Evolutionary conservation across 2,113 vertebrate species (phyloP).

Genomic region (Sapayoa aenigma): DNA sequence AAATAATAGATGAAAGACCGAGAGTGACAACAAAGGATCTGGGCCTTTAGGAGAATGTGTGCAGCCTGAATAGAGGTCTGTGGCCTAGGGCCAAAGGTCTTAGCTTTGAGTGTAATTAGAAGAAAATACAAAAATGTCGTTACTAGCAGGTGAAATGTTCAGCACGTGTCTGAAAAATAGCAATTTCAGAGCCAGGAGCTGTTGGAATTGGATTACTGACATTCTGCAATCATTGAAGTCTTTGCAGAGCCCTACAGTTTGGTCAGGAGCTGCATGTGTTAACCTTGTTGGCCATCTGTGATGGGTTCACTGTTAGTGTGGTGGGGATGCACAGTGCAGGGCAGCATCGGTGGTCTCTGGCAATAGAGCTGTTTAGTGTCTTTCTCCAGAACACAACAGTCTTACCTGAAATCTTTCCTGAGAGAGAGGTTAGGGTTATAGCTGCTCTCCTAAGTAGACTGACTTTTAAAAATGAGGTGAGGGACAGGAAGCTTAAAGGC

Average conservation of each 20-base stretch:
- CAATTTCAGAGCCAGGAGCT: constrained; percentile 73
- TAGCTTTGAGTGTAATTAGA: constrained; percentile 81
- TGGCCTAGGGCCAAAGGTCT: constrained; percentile 81
- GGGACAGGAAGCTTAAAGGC: not conserved
- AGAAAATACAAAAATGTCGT: constrained; percentile 85
- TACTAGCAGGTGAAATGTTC: constrained; percentile 82
- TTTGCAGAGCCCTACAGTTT: constrained; percentile 45
- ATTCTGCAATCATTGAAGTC: constrained; percentile 36
- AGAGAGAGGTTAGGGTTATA: not conserved
- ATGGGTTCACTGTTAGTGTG: not conserved
- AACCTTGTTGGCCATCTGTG: constrained; percentile 44
- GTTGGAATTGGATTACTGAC: constrained; percentile 76
- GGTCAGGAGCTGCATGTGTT: not conserved
- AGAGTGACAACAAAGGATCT: constrained; percentile 80
- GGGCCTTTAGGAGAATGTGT: constrained; percentile 80
- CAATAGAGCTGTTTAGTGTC: not conserved
- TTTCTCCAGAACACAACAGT: not conserved
- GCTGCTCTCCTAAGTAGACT: not conserved
- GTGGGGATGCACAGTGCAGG: not conserved
- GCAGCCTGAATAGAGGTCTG: constrained; percentile 77
- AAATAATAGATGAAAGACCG: constrained; percentile 82
- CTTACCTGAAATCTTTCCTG: not conserved
- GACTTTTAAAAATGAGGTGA: not conserved
- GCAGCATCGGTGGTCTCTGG: not conserved
- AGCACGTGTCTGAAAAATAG: constrained; percentile 80